A percentile compares a stretch with the other conserved stretches of the same genome.
These are phyloP conservation scores for Spodoptera littoralis DNA, from an alignment of 2,888 invertebrate genomes.

Conservation along the genomic window DNA sequence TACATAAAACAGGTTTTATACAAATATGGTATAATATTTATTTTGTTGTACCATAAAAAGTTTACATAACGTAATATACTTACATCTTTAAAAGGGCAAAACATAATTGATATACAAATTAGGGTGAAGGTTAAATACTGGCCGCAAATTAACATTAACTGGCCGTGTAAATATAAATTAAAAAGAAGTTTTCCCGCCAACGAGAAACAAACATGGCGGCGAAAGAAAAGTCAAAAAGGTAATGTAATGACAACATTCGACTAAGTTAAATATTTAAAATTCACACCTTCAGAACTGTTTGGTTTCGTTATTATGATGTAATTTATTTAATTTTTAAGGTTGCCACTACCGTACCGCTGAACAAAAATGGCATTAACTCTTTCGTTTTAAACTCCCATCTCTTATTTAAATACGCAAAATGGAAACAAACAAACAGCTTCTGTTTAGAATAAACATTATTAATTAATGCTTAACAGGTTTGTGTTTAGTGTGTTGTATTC, in stretches of 20 bases:
- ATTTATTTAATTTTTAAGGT: not conserved
- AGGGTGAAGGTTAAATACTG: constrained; percentile 47
- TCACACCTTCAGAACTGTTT: constrained; percentile 33
- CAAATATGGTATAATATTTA: constrained; percentile 28
- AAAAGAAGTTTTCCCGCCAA: constrained; percentile 12
- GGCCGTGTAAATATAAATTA: constrained; percentile 28
- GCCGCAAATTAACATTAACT: constrained; percentile 36
- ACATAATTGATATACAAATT: constrained; percentile 36
- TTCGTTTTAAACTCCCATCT: too few relatives aligned
- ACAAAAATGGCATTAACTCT: too few relatives aligned
- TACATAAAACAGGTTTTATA: constrained; percentile 5
- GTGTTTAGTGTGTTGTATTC: constrained; percentile 4
- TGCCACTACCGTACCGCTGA: too few relatives aligned
- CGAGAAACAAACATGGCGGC: not conserved
- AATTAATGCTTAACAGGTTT: constrained; percentile 6
- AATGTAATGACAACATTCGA: constrained; percentile 13
- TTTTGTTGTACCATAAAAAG: constrained; percentile 10
- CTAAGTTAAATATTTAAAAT: constrained; percentile 25
- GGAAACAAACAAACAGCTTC: too few relatives aligned
- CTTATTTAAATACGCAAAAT: too few relatives aligned
- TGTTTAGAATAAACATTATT: too few relatives aligned
- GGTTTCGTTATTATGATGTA: constrained; percentile 14
- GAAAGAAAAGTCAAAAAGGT: not conserved
- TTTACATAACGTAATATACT: constrained; percentile 17
- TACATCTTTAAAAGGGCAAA: constrained; percentile 25